Percentiles rank a stretch among this genome's conserved stretches.
Evolutionary conservation across 2,797 vertebrate species (phyloP).

Genomic region (Lacerta bilineata): DNA sequence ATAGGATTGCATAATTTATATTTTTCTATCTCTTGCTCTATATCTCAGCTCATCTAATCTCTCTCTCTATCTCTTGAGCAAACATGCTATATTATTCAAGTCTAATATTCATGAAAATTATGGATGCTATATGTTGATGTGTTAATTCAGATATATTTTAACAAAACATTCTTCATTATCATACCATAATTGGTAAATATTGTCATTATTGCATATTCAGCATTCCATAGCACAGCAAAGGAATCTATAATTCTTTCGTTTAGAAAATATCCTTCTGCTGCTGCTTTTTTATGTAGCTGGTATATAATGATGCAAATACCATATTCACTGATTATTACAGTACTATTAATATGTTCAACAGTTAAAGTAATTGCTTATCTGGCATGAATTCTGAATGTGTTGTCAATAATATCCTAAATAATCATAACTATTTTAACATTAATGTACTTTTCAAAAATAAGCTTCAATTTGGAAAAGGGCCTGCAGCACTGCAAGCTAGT

Average conservation of each 20-base stretch:
- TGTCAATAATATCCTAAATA: background rate
- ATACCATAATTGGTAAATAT: background rate
- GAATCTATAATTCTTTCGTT: constrained; percentile 19
- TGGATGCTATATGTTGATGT: constrained; percentile 46
- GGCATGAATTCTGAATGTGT: constrained; percentile 12
- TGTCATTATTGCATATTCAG: constrained; percentile 11
- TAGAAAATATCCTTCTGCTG: constrained; percentile 10
- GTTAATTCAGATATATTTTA: constrained; percentile 54
- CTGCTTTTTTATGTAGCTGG: constrained; percentile 18
- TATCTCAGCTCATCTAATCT: background rate
- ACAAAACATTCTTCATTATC: background rate
- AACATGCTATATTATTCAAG: constrained; percentile 16
- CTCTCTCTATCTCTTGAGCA: background rate
- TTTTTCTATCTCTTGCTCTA: background rate
- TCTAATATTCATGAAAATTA: background rate
- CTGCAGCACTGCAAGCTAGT: background rate
- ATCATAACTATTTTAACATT: constrained; percentile 11
- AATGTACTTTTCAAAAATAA: constrained; percentile 8
- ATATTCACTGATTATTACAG: constrained; percentile 12
- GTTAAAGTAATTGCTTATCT: constrained; percentile 38
- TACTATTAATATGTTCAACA: constrained; percentile 7
- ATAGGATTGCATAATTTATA: rapidly evolving
- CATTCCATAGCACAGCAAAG: constrained; percentile 25
- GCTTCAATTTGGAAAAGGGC: background rate
- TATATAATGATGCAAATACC: constrained; percentile 24